phyloP scores from a whole-genome alignment of 92 coral and sea anemone genomes.

The Isaurus tuberculatus region DNA sequence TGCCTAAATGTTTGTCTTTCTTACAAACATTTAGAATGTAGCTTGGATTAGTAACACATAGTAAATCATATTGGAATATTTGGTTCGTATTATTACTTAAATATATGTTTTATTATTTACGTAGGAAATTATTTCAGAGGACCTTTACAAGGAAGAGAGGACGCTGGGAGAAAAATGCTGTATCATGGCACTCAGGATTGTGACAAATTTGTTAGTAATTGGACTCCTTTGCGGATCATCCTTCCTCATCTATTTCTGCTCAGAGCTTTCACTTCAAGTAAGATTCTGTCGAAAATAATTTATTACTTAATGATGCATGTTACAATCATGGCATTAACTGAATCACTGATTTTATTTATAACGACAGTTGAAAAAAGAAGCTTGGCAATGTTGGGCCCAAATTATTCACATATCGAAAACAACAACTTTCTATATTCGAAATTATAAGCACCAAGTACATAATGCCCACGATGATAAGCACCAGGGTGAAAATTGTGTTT shows the following conservation, averaged over 20 bases:
- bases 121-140: conserved; percentile 86
- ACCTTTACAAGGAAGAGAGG: conserved; percentile 26
- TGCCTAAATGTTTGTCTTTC: too few species aligned
- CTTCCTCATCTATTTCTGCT: conserved; percentile 70
- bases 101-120: neutral
- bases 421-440: too few species aligned
- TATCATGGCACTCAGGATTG: conserved; percentile 59
- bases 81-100: neutral
- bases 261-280: conserved; percentile 69
- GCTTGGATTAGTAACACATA: too few species aligned
- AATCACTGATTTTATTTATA: too few species aligned
- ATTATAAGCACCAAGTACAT: too few species aligned
- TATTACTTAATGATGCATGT: neutral
- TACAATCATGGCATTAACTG: conserved; percentile 39
- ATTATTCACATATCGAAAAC: too few species aligned
- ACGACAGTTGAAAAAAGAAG: too few species aligned
- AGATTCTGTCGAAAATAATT: neutral
- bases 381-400: too few species aligned
- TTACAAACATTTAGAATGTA: too few species aligned
- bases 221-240: conserved; percentile 76
- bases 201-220: conserved; percentile 74
- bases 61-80: too few species aligned
- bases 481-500: too few species aligned
- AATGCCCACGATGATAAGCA: too few species aligned
- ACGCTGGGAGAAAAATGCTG: conserved; percentile 57